A percentile compares a stretch with the other conserved stretches of the same genome.
Conservation (phyloP, 2,113 vertebrate genomes). For the Amphiprion ocellaris region DNA sequence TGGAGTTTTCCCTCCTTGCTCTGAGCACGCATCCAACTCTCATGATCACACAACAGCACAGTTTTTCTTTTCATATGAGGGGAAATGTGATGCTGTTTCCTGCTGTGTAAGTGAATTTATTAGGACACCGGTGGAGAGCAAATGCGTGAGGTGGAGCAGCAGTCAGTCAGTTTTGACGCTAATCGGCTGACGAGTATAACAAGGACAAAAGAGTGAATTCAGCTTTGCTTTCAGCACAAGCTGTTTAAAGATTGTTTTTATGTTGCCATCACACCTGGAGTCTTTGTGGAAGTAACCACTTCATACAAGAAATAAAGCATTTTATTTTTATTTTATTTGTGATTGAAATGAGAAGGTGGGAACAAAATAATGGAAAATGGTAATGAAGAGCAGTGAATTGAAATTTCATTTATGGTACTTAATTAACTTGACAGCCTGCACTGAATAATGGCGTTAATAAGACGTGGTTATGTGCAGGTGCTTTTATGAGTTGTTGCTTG, state of each 20-base stretch:
- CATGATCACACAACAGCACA: neutral
- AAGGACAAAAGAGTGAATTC: neutral
- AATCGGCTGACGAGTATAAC: neutral
- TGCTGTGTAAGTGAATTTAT: slow-evolving; percentile 33
- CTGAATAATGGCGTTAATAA: neutral
- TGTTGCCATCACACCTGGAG: neutral
- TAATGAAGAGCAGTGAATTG: neutral
- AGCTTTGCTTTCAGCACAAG: neutral
- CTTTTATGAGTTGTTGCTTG: neutral
- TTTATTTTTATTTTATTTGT: neutral
- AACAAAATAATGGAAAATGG: no score
- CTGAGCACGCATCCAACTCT: neutral
- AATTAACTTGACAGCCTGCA: slow-evolving; percentile 2
- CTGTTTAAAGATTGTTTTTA: neutral
- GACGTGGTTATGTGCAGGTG: neutral
- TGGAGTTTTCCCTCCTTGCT: neutral
- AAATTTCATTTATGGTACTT: neutral
- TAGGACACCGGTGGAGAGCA: neutral
- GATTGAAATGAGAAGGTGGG: no score
- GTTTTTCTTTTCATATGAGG: slow-evolving; percentile 9
- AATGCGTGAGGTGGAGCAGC: slow-evolving; percentile 13
- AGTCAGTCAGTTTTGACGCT: slow-evolving; percentile 26
- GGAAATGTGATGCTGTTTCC: slow-evolving; percentile 25
- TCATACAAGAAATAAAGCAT: neutral
- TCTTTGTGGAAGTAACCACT: neutral